Evolutionary conservation across 1,140 invertebrate genomes (phyloP).

Genomic region (Xylocopa sonorina): DNA sequence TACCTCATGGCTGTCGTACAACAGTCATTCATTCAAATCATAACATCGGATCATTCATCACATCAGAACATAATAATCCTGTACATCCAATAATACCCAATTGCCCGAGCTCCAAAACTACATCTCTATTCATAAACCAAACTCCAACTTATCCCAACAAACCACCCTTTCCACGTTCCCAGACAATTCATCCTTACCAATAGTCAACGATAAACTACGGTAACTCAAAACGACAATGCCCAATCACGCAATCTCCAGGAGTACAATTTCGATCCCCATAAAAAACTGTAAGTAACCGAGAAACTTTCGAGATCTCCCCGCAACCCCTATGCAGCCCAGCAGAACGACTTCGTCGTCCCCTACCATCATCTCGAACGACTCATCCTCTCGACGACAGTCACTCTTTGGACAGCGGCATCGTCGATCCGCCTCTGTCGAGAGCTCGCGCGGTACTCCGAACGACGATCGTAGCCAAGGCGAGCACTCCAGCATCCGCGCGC

Average conservation of each 20-base stretch:
- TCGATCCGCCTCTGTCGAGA: constrained; percentile 46
- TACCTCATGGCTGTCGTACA: no score
- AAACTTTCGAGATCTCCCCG: no score
- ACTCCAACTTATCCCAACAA: background rate
- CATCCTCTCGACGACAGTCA: no score
- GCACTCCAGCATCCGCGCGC: constrained; percentile 59
- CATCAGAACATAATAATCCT: background rate
- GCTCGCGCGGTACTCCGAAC: constrained; percentile 62
- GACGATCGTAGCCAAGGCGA: constrained; percentile 24
- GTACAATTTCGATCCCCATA: no score
- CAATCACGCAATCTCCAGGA: no score
- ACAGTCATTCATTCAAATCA: background rate
- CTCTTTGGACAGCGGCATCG: background rate
- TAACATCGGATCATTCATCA: background rate
- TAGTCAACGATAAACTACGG: no score
- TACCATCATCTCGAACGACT: background rate
- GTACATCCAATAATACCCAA: no score
- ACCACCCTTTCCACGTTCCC: background rate
- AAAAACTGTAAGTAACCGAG: no score
- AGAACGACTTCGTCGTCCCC: background rate
- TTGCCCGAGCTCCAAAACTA: no score
- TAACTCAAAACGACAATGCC: no score
- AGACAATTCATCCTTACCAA: background rate
- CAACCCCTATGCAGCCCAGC: no score
- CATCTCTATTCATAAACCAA: no score